These are phyloP conservation scores for Scleropages formosus DNA, from an alignment of 2,797 vertebrate species.

Conservation along the genomic window DNA sequence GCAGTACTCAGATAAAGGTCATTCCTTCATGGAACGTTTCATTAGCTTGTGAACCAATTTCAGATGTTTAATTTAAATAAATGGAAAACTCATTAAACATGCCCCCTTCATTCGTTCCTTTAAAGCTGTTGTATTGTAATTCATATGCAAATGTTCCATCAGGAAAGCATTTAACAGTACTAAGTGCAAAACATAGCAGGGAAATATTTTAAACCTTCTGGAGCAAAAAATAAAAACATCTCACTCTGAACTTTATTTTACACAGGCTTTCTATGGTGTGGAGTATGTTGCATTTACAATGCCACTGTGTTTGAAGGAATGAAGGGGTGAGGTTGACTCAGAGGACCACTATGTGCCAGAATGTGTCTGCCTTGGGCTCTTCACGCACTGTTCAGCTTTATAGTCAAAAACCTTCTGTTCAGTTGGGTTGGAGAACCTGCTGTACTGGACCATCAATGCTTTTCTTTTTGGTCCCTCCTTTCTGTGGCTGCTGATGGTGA, in stretches of 20 bases:
- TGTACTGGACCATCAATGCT: constrained; percentile 17
- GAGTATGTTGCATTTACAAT: constrained; percentile 35
- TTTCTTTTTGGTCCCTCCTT: background rate
- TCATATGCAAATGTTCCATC: constrained; percentile 51
- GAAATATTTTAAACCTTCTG: constrained; percentile 31
- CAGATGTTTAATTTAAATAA: constrained; percentile 56
- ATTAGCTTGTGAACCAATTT: constrained; percentile 56
- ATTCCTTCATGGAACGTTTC: constrained; percentile 48
- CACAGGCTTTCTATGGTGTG: constrained; percentile 37
- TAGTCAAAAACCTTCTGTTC: background rate
- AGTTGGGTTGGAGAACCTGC: background rate
- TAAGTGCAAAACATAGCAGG: constrained; percentile 39
- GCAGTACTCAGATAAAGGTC: constrained; percentile 48
- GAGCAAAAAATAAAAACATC: constrained; percentile 30
- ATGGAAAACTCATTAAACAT: constrained; percentile 55
- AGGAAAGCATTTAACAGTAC: constrained; percentile 48
- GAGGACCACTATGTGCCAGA: too few relatives aligned
- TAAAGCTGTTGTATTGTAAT: constrained; percentile 47
- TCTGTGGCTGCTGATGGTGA: constrained; percentile 4
- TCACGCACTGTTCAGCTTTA: background rate
- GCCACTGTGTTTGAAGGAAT: constrained; percentile 30
- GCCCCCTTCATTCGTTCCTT: constrained; percentile 42
- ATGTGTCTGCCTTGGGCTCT: too few relatives aligned
- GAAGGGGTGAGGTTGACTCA: too few relatives aligned
- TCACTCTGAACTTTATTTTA: constrained; percentile 42